Base-by-base conservation (phyloP, 2,888 invertebrate genomes). In the Thera britannica region DNA sequence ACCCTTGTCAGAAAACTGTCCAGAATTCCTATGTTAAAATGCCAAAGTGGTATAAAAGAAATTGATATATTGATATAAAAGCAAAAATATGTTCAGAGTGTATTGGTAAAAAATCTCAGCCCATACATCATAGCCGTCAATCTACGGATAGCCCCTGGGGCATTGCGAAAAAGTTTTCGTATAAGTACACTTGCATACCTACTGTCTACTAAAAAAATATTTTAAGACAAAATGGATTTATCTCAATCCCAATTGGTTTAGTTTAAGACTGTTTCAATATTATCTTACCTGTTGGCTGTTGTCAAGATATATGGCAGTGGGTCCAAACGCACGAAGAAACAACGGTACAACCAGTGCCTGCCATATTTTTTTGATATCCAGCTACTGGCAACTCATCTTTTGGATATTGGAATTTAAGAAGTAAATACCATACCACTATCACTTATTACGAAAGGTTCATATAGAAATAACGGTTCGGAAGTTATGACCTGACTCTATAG, bases 21-120 rank as follows among this genome's bases (percentile, higher is more conserved):
- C 72, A 73, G 77, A 82, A 78, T 79, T 77, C 78, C 84, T 83
- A 74, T 72, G 74, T 77, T 79, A 84, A 84, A 81, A 82, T 78
- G 89, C 88, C 88, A 78, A 86, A 78, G 77, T 72, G 77, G 79
- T 79, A 88, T 86, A 89, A 90, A 87, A 85, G 87, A 89, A 90
- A 89, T 91, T 93, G 93, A 93, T 92, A 86, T 86, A 92, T 92
- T 88, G 91, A 89, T 83, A 89, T 93, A 93, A 93, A 91, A 93
- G 93, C 92, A 93, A 93, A 93, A 91, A 90, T 92, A 91, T 93
- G 93, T 93, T 90, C 85, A 71, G 81, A 79, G 79, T 81, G 81
- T 88, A 84, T 88, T 89, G 85, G 84, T 88, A 90, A 92, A 89
- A 92, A 91, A 89, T 87, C 84, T 86, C 81, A 85, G 86, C 84